Percentiles rank a stretch among this genome's conserved stretches.
Conservation (phyloP, 2,888 invertebrate species). For the Pimpla rufipes region DNA sequence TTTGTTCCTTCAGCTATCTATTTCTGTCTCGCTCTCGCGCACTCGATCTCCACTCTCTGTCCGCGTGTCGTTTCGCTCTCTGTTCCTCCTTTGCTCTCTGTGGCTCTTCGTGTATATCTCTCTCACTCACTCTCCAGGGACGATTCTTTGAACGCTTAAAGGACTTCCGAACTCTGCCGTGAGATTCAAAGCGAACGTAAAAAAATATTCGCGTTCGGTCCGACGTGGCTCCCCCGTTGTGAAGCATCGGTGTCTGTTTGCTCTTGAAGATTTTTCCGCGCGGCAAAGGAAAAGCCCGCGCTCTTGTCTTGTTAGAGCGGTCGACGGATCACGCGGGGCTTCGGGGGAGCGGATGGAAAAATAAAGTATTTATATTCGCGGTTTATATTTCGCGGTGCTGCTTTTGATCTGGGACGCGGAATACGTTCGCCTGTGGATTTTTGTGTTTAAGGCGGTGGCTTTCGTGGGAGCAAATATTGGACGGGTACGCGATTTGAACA, state of each 20-base stretch:
- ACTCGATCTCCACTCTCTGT: neutral
- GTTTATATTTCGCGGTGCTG: too few relatives aligned
- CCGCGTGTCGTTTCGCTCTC: neutral
- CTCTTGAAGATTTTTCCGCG: slow-evolving; percentile 16
- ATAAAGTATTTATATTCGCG: too few relatives aligned
- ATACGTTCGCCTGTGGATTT: too few relatives aligned
- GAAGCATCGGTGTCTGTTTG: slow-evolving; percentile 29
- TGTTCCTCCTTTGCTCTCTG: slow-evolving; percentile 1
- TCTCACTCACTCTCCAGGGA: slow-evolving; percentile 24
- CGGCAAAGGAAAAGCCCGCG: neutral
- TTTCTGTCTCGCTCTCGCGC: slow-evolving; percentile 6
- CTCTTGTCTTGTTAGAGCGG: neutral
- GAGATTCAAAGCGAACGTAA: slow-evolving; percentile 18
- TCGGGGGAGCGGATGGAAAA: neutral
- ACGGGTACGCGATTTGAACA: too few relatives aligned
- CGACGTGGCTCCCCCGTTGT: slow-evolving; percentile 19
- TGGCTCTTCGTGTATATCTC: neutral
- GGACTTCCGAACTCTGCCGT: slow-evolving; percentile 38
- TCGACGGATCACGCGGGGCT: neutral
- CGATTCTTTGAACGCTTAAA: slow-evolving; percentile 59
- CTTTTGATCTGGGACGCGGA: too few relatives aligned
- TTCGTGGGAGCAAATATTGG: too few relatives aligned
- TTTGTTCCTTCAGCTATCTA: neutral
- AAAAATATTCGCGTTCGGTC: slow-evolving; percentile 34
- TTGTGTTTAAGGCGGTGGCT: too few relatives aligned